Percentiles rank a stretch among this genome's conserved stretches.
Conservation (phyloP, 2,888 invertebrate species). For the Ophioninae sp. region DNA sequence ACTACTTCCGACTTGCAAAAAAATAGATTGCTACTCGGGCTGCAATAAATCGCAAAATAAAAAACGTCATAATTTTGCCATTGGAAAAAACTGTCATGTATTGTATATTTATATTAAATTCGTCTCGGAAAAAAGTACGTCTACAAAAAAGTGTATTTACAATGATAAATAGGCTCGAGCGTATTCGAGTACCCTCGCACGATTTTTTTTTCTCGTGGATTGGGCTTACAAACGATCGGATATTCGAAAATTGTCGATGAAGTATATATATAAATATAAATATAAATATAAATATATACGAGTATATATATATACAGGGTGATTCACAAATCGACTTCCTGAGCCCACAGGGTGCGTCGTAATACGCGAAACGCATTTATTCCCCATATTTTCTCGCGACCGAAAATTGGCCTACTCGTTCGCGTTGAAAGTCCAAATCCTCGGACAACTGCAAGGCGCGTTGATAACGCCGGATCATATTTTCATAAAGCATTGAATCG, state of each 20-base stretch:
- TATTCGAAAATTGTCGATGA: conserved; percentile 41
- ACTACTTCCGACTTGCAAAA: neutral
- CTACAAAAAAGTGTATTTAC: conserved; percentile 59
- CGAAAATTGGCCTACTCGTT: no score
- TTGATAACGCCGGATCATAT: no score
- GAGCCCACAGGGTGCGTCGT: no score
- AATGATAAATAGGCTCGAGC: conserved; percentile 48
- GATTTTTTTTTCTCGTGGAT: conserved; percentile 20
- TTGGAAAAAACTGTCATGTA: conserved; percentile 37
- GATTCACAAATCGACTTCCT: no score
- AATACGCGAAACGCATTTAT: no score
- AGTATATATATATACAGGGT: neutral
- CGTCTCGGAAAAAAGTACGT: conserved; percentile 40
- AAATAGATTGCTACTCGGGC: neutral
- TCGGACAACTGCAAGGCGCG: no score
- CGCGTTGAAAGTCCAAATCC: no score
- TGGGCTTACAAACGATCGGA: conserved; percentile 44
- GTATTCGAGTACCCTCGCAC: conserved; percentile 15
- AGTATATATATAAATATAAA: conserved; percentile 12
- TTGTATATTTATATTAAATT: conserved; percentile 62
- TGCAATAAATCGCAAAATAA: neutral
- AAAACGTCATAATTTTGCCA: conserved; percentile 16
- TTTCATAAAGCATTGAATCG: no score
- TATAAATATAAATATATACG: neutral
- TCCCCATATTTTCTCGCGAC: no score